Conservation (phyloP, 2,797 vertebrate species). For the Acanthurus tractus region DNA sequence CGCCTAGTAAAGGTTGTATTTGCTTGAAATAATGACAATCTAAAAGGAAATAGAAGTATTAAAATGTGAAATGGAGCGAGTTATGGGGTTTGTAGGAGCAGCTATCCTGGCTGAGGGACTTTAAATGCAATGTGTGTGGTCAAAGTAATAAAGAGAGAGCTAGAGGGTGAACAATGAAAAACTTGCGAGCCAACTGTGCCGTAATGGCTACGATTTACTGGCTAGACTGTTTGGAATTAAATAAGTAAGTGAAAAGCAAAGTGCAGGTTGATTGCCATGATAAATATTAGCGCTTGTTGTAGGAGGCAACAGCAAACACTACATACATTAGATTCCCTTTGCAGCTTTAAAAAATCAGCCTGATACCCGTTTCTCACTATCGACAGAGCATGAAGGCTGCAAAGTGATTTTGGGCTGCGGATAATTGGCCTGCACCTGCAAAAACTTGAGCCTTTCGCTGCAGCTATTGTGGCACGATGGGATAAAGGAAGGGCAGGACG, state of each 20-base stretch:
- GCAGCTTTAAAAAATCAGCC: slow-evolving; percentile 26
- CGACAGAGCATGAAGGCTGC: slow-evolving; percentile 53
- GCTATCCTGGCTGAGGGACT: slow-evolving; percentile 25
- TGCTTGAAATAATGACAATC: slow-evolving; percentile 36
- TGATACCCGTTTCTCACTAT: slow-evolving; percentile 50
- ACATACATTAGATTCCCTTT: slow-evolving; percentile 1
- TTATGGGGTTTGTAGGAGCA: slow-evolving; percentile 28
- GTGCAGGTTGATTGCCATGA: neutral
- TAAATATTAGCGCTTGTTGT: neutral
- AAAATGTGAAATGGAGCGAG: slow-evolving; percentile 35
- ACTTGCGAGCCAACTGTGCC: slow-evolving; percentile 5
- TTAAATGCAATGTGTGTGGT: slow-evolving; percentile 64
- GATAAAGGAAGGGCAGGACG: slow-evolving; percentile 71
- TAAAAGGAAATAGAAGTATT: slow-evolving; percentile 36
- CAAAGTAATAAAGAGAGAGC: slow-evolving; percentile 51
- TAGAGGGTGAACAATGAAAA: slow-evolving; percentile 50
- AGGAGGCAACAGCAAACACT: slow-evolving; percentile 15
- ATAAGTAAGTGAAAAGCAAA: slow-evolving; percentile 12
- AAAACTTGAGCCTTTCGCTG: slow-evolving; percentile 70
- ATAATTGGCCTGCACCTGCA: slow-evolving; percentile 81
- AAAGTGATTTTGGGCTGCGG: slow-evolving; percentile 53
- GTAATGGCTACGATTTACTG: slow-evolving; percentile 44
- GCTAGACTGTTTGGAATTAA: slow-evolving; percentile 2
- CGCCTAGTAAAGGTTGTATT: slow-evolving; percentile 15
- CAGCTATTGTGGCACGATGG: slow-evolving; percentile 78